phyloP scores from a whole-genome alignment of 2,113 vertebrate species.

The Siniperca knerii region DNA sequence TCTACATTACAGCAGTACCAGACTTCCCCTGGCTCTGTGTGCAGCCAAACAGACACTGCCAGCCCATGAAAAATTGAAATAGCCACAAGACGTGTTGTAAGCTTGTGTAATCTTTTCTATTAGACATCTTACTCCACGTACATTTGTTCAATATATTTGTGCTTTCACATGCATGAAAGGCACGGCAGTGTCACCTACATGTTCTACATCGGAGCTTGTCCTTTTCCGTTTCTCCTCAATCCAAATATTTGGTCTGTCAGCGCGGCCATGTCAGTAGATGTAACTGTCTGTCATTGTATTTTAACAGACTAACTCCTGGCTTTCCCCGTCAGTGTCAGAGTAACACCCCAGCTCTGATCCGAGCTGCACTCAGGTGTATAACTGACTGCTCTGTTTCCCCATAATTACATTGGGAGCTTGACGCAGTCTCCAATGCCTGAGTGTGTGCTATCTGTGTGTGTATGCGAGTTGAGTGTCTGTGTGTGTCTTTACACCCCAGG shows the following conservation, averaged over 20 bases:
- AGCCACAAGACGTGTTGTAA: background rate
- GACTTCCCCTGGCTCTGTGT: background rate
- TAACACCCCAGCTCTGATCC: slow-evolving; percentile 74
- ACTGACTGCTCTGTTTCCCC: slow-evolving; percentile 80
- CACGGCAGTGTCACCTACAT: slow-evolving; percentile 23
- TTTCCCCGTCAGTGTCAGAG: slow-evolving; percentile 74
- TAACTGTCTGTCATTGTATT: slow-evolving; percentile 76
- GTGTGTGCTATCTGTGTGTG: slow-evolving; percentile 34
- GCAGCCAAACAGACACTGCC: background rate
- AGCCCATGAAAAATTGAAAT: background rate
- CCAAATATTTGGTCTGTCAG: slow-evolving; percentile 76
- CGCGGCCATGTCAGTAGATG: slow-evolving; percentile 63
- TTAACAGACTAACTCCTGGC: slow-evolving; percentile 78
- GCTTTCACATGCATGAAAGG: slow-evolving; percentile 34
- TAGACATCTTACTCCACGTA: background rate
- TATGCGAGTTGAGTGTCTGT: slow-evolving; percentile 24
- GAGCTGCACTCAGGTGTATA: slow-evolving; percentile 78
- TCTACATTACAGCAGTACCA: background rate
- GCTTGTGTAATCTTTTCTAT: background rate
- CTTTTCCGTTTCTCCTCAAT: slow-evolving; percentile 53
- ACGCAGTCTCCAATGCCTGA: slow-evolving; percentile 64
- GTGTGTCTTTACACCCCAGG: slow-evolving; percentile 73
- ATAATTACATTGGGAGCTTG: slow-evolving; percentile 80
- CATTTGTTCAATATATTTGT: slow-evolving; percentile 6
- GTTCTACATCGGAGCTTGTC: slow-evolving; percentile 21